Base-by-base conservation (phyloP, 2,888 invertebrate species). In the Ectemnius lituratus region DNA sequence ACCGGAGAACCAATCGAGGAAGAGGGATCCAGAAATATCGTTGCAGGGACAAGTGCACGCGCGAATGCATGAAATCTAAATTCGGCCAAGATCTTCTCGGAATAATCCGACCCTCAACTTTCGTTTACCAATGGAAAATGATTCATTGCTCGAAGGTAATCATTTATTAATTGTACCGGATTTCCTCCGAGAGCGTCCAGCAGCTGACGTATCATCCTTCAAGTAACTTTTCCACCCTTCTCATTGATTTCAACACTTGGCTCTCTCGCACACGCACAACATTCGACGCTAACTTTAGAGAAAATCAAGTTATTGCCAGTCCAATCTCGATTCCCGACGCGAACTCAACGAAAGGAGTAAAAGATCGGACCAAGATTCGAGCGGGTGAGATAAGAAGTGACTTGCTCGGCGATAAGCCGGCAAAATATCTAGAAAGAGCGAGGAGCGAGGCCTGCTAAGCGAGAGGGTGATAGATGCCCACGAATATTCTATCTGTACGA, bases 201-300 rank as follows among this genome's bases (percentile, higher is more conserved):
- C 52, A 84, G 75, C 61, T 85, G 85, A 13, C 76, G 83, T 13
- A 84, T 74, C 84, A 84, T 84, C 49, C 71, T 65, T 2, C 28
- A 6, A 4, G 2, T n/a, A 23, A 13, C 6, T 11, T 37, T 11
- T 37, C 11, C 23, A 23, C 23, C 8, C 37, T 37, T 37, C 37
- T 4, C 37, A 37, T 37, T 37, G 4, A 13, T 23, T 23, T 23
- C 23, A 23, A 23, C 23, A 8, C 58, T 58, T 20, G 27, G 8
- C 14, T 11, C 14, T 45, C 28, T 37, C 47, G 14, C 18, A 2
- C 62, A 46, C 62, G 23, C 13, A 16, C 16, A 28, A 16, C 16
- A 28, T 47, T 45, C 11, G 49, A 23, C 5, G 14, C 13, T 13
- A 52, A 64, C 64, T 28, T 64, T 20, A 57, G 28, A 57, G 28